These are phyloP conservation scores for Synergus itoensis DNA, from an alignment of 2,888 invertebrate genomes.

Conservation along the genomic window DNA sequence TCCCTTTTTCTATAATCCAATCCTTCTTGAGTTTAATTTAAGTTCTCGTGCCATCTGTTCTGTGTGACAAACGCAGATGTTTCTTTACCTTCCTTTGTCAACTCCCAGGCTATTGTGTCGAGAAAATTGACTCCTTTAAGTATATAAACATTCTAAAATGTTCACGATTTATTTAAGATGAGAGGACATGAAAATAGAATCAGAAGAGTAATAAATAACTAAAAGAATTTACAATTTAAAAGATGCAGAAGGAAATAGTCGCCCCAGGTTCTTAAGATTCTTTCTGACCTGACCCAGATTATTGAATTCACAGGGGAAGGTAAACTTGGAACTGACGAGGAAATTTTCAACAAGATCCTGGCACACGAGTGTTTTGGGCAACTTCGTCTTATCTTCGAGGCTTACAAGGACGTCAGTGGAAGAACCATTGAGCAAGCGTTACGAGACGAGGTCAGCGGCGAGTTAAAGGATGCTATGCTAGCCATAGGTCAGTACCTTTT, in stretches of 20 bases:
- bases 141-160: too few species aligned
- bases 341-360: slow-evolving; percentile 85
- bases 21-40: neutral
- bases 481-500: slow-evolving; percentile 81
- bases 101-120: neutral
- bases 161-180: too few species aligned
- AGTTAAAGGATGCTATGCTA: slow-evolving; percentile 84
- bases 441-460: slow-evolving; percentile 84
- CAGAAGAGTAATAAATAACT: too few species aligned
- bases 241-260: too few species aligned
- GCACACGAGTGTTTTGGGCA: slow-evolving; percentile 88
- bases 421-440: slow-evolving; percentile 87
- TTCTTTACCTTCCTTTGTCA: neutral
- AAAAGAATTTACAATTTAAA: too few species aligned
- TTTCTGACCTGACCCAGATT: too few species aligned
- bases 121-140: neutral
- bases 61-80: slow-evolving; percentile 7
- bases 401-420: slow-evolving; percentile 86
- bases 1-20: slow-evolving; percentile 7
- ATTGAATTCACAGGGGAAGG: slow-evolving; percentile 78
- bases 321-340: slow-evolving; percentile 87
- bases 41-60: neutral
- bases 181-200: too few species aligned
- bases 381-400: slow-evolving; percentile 84
- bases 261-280: too few species aligned